Conservation (phyloP, 2,888 invertebrate species). For the Melieria omissa region DNA sequence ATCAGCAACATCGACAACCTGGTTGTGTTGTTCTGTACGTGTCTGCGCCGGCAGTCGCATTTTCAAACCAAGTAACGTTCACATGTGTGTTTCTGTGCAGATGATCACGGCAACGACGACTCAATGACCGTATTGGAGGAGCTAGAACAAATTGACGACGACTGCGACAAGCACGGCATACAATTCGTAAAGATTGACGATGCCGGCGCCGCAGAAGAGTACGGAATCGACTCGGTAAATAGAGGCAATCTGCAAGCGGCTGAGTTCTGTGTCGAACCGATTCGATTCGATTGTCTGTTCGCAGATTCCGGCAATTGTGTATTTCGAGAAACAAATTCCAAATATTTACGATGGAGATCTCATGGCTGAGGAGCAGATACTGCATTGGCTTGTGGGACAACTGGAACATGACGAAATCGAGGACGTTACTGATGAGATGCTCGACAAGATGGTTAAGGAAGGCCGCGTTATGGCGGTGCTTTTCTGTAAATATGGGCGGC, state of each 20-base stretch:
- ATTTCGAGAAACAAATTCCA: conserved; percentile 93
- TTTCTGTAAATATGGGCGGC: conserved; percentile 76
- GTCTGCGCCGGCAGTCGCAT: conserved; percentile 4
- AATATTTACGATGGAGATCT: conserved; percentile 93
- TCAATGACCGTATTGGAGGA: conserved; percentile 87
- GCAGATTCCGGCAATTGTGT: conserved; percentile 83
- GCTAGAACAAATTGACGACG: conserved; percentile 92
- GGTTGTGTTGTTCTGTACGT: conserved; percentile 91
- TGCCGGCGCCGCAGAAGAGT: conserved; percentile 82
- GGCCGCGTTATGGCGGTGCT: conserved; percentile 89
- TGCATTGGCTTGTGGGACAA: conserved; percentile 88
- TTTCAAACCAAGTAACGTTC: not conserved
- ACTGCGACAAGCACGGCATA: conserved; percentile 91
- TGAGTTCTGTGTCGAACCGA: not conserved
- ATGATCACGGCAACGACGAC: conserved; percentile 90
- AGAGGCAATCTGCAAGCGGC: not conserved
- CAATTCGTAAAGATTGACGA: conserved; percentile 95
- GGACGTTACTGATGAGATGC: conserved; percentile 94
- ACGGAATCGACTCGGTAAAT: conserved; percentile 78
- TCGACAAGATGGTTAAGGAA: conserved; percentile 88
- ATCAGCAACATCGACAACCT: conserved; percentile 91
- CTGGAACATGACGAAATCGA: conserved; percentile 93
- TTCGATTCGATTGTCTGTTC: not conserved
- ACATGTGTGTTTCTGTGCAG: conserved; percentile 66
- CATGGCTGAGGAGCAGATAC: conserved; percentile 87